phyloP scores from a whole-genome alignment of 2,113 vertebrate species.

The Lonchura striata region DNA sequence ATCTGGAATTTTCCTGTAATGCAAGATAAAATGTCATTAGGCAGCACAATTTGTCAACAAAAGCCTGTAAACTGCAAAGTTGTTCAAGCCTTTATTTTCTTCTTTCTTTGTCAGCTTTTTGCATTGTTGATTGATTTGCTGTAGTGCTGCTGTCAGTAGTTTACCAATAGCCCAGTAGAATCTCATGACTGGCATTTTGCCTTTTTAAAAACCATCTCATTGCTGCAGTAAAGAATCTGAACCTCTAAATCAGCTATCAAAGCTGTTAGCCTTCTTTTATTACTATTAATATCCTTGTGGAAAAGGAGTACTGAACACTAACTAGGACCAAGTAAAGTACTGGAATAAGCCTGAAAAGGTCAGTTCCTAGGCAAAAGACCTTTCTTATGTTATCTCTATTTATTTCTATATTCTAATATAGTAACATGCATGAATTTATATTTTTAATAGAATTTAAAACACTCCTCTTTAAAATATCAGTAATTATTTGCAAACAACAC shows the following conservation, averaged over 20 bases:
- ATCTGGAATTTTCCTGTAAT: slow-evolving; percentile 54
- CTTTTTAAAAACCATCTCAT: slow-evolving; percentile 78
- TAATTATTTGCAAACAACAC: slow-evolving; percentile 33
- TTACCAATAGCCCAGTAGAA: slow-evolving; percentile 73
- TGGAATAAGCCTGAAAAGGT: slow-evolving; percentile 78
- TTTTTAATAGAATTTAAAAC: slow-evolving; percentile 52
- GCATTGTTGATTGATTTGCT: slow-evolving; percentile 74
- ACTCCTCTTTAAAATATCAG: not conserved
- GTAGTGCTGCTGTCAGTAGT: slow-evolving; percentile 79
- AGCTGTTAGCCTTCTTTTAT: slow-evolving; percentile 61
- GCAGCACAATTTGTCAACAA: slow-evolving; percentile 71
- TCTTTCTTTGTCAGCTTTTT: slow-evolving; percentile 79
- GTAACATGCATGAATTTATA: slow-evolving; percentile 24
- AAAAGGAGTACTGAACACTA: slow-evolving; percentile 73
- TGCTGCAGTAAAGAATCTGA: slow-evolving; percentile 66
- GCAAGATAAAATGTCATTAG: slow-evolving; percentile 62
- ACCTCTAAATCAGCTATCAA: slow-evolving; percentile 65
- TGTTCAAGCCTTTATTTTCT: slow-evolving; percentile 67
- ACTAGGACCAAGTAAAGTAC: slow-evolving; percentile 71
- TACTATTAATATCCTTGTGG: slow-evolving; percentile 74
- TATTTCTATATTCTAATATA: slow-evolving; percentile 53
- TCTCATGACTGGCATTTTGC: slow-evolving; percentile 78
- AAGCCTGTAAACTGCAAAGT: slow-evolving; percentile 69
- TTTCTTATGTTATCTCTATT: slow-evolving; percentile 51
- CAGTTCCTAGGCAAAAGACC: slow-evolving; percentile 70